phyloP scores from a whole-genome alignment of 2,888 invertebrate genomes.

The Sipha maydis region DNA sequence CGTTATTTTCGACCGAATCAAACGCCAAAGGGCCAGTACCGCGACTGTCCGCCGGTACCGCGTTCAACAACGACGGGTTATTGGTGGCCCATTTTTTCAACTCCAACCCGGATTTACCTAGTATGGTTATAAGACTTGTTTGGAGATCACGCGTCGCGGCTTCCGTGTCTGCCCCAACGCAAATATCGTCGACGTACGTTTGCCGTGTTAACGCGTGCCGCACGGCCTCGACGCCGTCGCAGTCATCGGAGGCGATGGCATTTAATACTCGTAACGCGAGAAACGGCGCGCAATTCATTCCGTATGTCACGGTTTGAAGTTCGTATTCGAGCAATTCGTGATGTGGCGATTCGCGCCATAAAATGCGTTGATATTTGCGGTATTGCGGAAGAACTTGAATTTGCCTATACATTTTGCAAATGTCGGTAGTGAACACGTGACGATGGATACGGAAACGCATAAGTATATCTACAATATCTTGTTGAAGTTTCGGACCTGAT shows the following conservation, averaged over 20 bases:
- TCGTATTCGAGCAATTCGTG: no score
- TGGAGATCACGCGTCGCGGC: no score
- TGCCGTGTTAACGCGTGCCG: slow-evolving; percentile 61
- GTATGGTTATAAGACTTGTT: no score
- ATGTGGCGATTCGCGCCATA: no score
- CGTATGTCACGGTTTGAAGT: background rate
- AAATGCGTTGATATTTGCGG: no score
- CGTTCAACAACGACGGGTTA: no score
- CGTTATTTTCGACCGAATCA: background rate
- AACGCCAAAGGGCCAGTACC: background rate
- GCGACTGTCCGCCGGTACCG: no score
- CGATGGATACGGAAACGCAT: background rate
- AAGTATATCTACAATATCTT: background rate
- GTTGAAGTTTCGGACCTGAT: background rate
- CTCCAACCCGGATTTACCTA: no score
- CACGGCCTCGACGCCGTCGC: slow-evolving; percentile 62
- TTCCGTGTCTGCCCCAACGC: slow-evolving; percentile 63
- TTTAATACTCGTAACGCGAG: slow-evolving; percentile 51
- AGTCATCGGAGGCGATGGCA: slow-evolving; percentile 64
- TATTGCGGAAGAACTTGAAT: no score
- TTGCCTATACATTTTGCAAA: background rate
- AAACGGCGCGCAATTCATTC: background rate
- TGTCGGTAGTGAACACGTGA: background rate
- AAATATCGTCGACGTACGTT: slow-evolving; percentile 65
- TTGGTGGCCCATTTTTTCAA: no score